Evolutionary conservation across 2,888 invertebrate genomes (phyloP), one percentile per base, ranked within the genome.

Genomic region (Amiota mariae): DNA sequence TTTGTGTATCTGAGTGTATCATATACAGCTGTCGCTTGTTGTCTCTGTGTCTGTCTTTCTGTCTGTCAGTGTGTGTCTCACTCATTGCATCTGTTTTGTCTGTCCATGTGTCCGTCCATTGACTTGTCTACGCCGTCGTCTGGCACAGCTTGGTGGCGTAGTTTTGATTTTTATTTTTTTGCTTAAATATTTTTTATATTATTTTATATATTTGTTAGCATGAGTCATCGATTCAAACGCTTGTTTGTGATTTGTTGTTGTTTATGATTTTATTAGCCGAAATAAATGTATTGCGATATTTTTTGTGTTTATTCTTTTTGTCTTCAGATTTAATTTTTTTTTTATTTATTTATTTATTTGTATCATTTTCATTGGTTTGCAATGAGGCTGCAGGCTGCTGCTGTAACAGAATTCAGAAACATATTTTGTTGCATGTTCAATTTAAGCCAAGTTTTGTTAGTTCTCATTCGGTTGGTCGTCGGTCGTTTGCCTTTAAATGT

Each of bases 191-290:
- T 36, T 4, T 36, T 36, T 36, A 36, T 36, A 36, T 36, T 36
- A 36, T 36, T 36, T 36, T 2, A 36, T 36, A 36, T 6, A 6
- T 36, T 36, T n/a, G n/a, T 6, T 36, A 36, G 36, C 36, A 59
- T 59, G 59, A 59, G 18, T 59, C 59, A 71, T 51, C 57, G 73
- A 73, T 76, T 73, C 71, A 51, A 56, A 72, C 73, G 79, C 73
- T 78, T 80, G 81, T 79, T 81, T 81, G 80, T 77, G 73, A 77
- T 80, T 79, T 80, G 77, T 81, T 80, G 77, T 81, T 78, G 79
- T 80, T 86, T 86, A 88, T 87, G 86, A 87, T 87, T 87, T 87
- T 88, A 87, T 88, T 87, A 85, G 86, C 74, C 75, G 74, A 79
- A 79, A 79, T 76, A 79, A 77, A 79, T 80, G 78, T 80, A 79